These are phyloP conservation scores for Diorhabda carinulata DNA, from an alignment of 1,140 invertebrate genomes.

Conservation along the genomic window DNA sequence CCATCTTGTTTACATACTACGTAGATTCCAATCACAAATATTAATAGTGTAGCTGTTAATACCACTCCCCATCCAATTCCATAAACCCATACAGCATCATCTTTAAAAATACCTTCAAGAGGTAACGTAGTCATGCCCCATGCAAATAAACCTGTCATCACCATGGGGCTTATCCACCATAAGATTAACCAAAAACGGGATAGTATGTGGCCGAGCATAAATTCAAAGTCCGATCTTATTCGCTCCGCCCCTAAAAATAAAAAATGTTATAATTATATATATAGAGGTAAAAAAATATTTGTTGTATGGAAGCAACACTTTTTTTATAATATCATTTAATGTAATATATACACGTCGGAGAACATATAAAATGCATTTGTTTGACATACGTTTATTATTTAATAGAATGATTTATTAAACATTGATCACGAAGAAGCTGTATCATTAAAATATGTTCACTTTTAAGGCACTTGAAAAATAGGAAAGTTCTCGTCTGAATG, in stretches of 20 bases:
- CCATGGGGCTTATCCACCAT: constrained; percentile 50
- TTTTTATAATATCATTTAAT: too few species aligned
- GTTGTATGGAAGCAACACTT: too few species aligned
- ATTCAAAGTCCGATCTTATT: constrained; percentile 54
- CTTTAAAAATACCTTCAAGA: constrained; percentile 24
- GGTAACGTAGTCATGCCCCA: constrained; percentile 46
- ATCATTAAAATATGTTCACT: too few species aligned
- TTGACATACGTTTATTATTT: too few species aligned
- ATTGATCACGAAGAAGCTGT: too few species aligned
- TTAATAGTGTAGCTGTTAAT: constrained; percentile 44
- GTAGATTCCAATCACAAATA: constrained; percentile 48
- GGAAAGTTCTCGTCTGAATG: too few species aligned
- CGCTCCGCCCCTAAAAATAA: constrained; percentile 46
- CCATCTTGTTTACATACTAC: constrained; percentile 39
- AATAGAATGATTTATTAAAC: too few species aligned
- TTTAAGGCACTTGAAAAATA: too few species aligned
- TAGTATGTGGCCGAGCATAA: constrained; percentile 51
- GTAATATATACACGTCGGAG: too few species aligned
- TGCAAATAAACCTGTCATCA: constrained; percentile 46
- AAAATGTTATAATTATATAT: neutral
- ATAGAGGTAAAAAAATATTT: neutral
- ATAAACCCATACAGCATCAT: constrained; percentile 48
- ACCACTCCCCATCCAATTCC: constrained; percentile 49
- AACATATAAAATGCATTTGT: too few species aligned
- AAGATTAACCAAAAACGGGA: constrained; percentile 49